Conservation (phyloP, 1,140 invertebrate genomes). For the Sitobion miscanthi region DNA sequence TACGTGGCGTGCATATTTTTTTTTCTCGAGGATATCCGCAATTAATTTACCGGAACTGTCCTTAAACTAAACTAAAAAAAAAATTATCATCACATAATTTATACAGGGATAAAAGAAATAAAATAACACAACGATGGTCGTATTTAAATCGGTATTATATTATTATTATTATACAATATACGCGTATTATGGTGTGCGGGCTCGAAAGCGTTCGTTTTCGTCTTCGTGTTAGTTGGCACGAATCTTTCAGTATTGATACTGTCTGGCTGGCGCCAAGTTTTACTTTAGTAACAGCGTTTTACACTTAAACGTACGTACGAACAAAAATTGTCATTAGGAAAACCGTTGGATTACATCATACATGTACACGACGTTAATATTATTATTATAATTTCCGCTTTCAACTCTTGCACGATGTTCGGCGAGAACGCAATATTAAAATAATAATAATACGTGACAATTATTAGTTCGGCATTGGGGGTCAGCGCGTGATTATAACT, state of each 20-base stretch:
- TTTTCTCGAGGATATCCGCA: background rate
- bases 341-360: background rate
- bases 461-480: background rate
- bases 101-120: background rate
- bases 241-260: background rate
- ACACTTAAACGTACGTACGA: background rate
- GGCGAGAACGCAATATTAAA: background rate
- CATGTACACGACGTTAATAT: background rate
- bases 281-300: background rate
- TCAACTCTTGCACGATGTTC: background rate
- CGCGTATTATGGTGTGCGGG: background rate
- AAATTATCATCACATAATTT: background rate
- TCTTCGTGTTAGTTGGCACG: background rate
- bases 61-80: background rate
- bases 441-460: background rate
- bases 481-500: background rate
- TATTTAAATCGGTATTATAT: background rate
- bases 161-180: background rate
- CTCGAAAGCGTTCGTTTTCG: background rate
- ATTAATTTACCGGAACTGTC: background rate
- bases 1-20: background rate
- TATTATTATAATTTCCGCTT: background rate
- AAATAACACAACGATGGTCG: background rate
- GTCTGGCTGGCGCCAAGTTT: constrained; percentile 34
- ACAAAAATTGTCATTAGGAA: background rate